These are phyloP conservation scores for Hexactinellida sp. DNA, from an alignment of 37 sponge, comb jelly and placozoan species.

Conservation along the genomic window DNA sequence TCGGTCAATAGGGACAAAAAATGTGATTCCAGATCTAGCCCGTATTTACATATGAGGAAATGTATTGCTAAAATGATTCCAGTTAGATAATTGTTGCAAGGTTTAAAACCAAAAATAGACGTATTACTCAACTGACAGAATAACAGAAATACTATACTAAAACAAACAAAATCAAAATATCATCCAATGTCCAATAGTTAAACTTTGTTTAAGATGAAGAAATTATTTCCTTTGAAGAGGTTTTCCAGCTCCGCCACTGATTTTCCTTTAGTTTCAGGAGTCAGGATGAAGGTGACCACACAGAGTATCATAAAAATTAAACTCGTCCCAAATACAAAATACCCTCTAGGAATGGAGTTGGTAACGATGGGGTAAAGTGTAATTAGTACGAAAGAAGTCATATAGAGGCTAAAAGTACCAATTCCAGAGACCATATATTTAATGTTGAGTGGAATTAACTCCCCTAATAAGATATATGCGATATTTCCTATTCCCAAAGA, in stretches of 20 bases:
- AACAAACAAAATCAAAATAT: too few species aligned
- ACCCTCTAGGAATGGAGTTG: not conserved
- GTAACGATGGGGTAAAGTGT: not conserved
- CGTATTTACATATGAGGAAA: too few species aligned
- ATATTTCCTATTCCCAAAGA: not conserved
- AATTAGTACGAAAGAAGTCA: not conserved
- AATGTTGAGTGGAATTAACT: not conserved
- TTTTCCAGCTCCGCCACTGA: not conserved
- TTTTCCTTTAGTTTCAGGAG: slow-evolving; percentile 15
- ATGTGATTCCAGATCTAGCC: too few species aligned
- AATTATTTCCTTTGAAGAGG: not conserved
- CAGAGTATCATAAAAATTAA: not conserved
- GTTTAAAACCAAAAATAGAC: too few species aligned
- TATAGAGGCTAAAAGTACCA: not conserved
- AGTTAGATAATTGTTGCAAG: too few species aligned
- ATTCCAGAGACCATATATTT: not conserved
- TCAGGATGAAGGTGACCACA: not conserved
- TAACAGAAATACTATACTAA: too few species aligned
- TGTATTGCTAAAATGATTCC: too few species aligned
- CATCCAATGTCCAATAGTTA: not conserved
- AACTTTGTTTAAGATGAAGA: not conserved
- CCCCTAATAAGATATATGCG: not conserved
- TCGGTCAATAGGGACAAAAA: too few species aligned
- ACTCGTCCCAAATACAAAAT: not conserved
- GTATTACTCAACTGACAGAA: too few species aligned